Percentiles rank a stretch among this genome's conserved stretches.
These are phyloP conservation scores for Manis pentadactyla DNA, from an alignment of 2,797 vertebrate genomes.

Conservation along the genomic window DNA sequence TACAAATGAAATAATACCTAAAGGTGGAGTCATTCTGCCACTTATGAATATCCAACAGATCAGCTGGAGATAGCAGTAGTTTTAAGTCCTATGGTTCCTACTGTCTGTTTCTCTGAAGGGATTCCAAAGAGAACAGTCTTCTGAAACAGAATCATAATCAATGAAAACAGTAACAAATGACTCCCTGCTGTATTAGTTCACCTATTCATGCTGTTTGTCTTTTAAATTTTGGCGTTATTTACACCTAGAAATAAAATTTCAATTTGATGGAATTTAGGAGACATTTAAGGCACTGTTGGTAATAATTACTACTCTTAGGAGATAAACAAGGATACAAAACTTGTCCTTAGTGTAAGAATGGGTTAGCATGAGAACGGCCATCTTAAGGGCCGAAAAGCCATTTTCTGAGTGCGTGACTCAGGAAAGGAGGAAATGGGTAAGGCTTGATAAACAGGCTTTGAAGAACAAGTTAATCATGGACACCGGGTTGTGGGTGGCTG, in stretches of 20 bases:
- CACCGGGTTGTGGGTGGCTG: too few species aligned
- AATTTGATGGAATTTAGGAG: slow-evolving; percentile 56
- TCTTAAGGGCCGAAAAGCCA: too few species aligned
- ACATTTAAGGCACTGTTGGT: slow-evolving; percentile 13
- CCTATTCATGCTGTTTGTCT: slow-evolving; percentile 53
- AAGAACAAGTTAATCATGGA: too few species aligned
- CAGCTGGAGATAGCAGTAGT: slow-evolving; percentile 57
- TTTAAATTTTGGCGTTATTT: slow-evolving; percentile 72
- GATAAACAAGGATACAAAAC: background rate
- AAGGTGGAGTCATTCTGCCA: slow-evolving; percentile 80
- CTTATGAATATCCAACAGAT: slow-evolving; percentile 80
- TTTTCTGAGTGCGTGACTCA: too few species aligned
- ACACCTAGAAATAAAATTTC: slow-evolving; percentile 69
- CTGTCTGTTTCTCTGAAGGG: slow-evolving; percentile 79
- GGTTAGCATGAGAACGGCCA: too few species aligned
- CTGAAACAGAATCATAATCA: slow-evolving; percentile 50
- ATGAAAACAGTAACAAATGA: slow-evolving; percentile 67
- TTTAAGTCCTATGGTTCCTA: slow-evolving; percentile 6
- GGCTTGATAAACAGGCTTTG: too few species aligned
- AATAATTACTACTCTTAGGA: slow-evolving; percentile 53
- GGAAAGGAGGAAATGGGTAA: too few species aligned
- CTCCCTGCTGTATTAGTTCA: slow-evolving; percentile 47
- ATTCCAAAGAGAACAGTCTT: slow-evolving; percentile 74
- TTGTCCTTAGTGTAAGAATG: background rate
- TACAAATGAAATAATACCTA: slow-evolving; percentile 85